Conservation (phyloP, 2,888 invertebrate species). For the Slavum lentiscoides region DNA sequence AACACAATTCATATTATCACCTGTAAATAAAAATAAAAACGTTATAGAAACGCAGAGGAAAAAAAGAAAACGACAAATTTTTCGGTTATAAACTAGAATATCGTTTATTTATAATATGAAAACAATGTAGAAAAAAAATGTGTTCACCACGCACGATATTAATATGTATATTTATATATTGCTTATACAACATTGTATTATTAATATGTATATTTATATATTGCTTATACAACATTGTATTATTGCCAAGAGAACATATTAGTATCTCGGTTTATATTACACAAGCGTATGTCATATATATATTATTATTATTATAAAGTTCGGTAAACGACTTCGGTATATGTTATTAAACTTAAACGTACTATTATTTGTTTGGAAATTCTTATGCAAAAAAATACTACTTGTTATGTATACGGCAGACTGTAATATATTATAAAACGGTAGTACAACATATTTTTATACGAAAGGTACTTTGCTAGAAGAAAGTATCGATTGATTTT, state of each 20-base stretch:
- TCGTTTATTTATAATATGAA: conserved; percentile 28
- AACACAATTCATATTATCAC: no score
- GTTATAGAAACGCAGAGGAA: no score
- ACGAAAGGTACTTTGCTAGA: no score
- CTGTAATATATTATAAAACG: no score
- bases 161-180: conserved; percentile 8
- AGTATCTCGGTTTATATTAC: not conserved
- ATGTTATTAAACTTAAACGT: no score
- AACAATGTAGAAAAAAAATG: conserved; percentile 28
- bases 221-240: conserved; percentile 25
- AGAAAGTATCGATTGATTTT: no score
- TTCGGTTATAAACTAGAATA: conserved; percentile 28
- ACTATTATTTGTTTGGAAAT: no score
- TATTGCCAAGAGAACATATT: conserved; percentile 43
- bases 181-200: conserved; percentile 19
- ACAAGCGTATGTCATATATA: not conserved
- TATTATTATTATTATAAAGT: not conserved
- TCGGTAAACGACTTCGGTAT: not conserved
- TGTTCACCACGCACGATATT: not conserved
- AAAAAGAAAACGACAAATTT: not conserved
- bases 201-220: conserved; percentile 11
- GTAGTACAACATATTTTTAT: no score
- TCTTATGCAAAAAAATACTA: no score
- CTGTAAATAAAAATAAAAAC: no score
- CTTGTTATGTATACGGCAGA: not conserved